Evolutionary conservation across 1,140 invertebrate species (phyloP).

Genomic region (Meloidogyne hapla): DNA sequence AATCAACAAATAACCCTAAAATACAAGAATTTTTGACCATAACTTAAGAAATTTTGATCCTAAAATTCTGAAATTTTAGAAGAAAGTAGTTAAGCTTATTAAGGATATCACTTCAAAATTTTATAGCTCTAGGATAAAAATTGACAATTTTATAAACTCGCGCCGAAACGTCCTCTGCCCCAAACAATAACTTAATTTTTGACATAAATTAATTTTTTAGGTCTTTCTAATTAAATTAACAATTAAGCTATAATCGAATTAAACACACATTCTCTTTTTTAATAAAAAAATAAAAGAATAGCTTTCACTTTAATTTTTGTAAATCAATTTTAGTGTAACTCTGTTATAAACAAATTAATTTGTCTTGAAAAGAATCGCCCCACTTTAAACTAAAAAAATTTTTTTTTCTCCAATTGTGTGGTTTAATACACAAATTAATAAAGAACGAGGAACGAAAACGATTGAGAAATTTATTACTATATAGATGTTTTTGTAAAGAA

Average conservation of each 20-base stretch:
- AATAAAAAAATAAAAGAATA: background rate
- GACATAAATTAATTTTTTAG: background rate
- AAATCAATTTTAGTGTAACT: constrained; percentile 1
- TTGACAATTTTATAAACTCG: no score
- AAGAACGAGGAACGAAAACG: background rate
- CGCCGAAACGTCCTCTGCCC: no score
- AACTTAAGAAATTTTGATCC: no score
- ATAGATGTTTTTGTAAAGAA: background rate
- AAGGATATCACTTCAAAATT: no score
- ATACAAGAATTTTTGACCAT: no score
- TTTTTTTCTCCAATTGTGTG: background rate
- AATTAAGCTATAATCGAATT: background rate
- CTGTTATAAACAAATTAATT: background rate
- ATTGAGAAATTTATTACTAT: background rate
- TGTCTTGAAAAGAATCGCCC: background rate
- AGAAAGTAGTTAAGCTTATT: no score
- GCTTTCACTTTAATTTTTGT: background rate
- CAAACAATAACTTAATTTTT: background rate
- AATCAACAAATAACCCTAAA: no score
- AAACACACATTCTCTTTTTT: background rate
- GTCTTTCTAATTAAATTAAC: background rate
- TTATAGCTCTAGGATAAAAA: no score
- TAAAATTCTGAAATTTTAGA: no score
- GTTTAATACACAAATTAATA: background rate
- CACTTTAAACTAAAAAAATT: background rate